phyloP scores from a whole-genome alignment of 2,888 invertebrate genomes.

The Drosophila flavopinicola region DNA sequence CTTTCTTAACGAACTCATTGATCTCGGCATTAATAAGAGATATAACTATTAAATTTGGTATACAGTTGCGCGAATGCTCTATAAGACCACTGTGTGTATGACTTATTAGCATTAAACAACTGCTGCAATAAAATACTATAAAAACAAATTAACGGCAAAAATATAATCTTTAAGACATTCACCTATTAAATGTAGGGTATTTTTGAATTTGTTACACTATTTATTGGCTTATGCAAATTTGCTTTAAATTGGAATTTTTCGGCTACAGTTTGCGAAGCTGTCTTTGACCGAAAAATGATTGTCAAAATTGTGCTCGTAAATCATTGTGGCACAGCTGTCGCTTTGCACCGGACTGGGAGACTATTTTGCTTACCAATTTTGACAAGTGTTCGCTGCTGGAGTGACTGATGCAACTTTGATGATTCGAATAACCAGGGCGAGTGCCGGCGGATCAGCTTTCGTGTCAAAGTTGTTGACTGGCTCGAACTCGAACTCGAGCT shows the following conservation, averaged over 20 bases:
- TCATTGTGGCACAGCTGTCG: slow-evolving; percentile 55
- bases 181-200: neutral
- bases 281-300: slow-evolving; percentile 33
- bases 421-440: slow-evolving; percentile 18
- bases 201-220: neutral
- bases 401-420: slow-evolving; percentile 61
- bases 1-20: too few species aligned
- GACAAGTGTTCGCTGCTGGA: slow-evolving; percentile 51
- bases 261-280: neutral
- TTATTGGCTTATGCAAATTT: slow-evolving; percentile 19
- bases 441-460: slow-evolving; percentile 16
- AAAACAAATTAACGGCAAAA: too few species aligned
- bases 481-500: too few species aligned
- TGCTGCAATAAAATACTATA: too few species aligned
- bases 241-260: slow-evolving; percentile 24
- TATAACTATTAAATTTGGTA: neutral
- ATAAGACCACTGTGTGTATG: too few species aligned
- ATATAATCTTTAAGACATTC: too few species aligned
- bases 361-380: slow-evolving; percentile 62
- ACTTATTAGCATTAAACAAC: too few species aligned
- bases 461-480: slow-evolving; percentile 48
- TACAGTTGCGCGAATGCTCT: too few species aligned
- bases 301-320: slow-evolving; percentile 51
- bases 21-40: too few species aligned
- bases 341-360: slow-evolving; percentile 12